A percentile compares a stretch with the other conserved stretches of the same genome.
These are phyloP conservation scores for Nebria salina DNA, from an alignment of 2,888 invertebrate genomes.

Conservation along the genomic window DNA sequence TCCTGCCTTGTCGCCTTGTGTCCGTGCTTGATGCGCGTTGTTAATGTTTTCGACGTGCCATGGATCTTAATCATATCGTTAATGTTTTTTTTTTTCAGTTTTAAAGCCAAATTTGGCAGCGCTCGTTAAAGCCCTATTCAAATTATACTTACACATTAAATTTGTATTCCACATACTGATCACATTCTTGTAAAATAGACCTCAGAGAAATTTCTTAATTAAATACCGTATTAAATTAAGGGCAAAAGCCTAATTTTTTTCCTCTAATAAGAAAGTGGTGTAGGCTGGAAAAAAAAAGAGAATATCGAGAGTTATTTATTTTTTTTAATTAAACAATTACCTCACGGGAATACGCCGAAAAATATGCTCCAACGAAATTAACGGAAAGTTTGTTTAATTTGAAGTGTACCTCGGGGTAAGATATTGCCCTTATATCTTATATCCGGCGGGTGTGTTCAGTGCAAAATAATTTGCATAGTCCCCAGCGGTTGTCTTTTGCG, in stretches of 20 bases:
- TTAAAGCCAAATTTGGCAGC: background rate
- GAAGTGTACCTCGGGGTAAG: background rate
- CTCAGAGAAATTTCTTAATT: background rate
- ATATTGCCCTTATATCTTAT: background rate
- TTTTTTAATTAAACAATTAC: no score
- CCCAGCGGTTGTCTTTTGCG: conserved; percentile 13
- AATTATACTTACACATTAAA: no score
- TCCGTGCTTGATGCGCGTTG: conserved; percentile 8
- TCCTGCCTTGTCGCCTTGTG: background rate
- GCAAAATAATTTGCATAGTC: conserved; percentile 34
- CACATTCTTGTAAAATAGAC: background rate
- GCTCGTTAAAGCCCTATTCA: no score
- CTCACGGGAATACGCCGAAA: no score
- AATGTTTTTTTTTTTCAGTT: background rate
- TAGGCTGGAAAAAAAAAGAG: background rate
- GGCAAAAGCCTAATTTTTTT: no score
- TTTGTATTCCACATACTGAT: background rate
- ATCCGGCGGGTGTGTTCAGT: background rate
- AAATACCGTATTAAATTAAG: background rate
- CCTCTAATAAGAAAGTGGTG: no score
- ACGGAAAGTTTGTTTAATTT: background rate
- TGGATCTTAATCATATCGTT: conserved; percentile 3
- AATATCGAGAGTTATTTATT: no score
- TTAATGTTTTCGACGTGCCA: conserved; percentile 29
- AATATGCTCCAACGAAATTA: no score